Percentiles rank a stretch among this genome's conserved stretches.
phyloP scores from a whole-genome alignment of 2,113 vertebrate genomes.

The Hucho hucho region DNA sequence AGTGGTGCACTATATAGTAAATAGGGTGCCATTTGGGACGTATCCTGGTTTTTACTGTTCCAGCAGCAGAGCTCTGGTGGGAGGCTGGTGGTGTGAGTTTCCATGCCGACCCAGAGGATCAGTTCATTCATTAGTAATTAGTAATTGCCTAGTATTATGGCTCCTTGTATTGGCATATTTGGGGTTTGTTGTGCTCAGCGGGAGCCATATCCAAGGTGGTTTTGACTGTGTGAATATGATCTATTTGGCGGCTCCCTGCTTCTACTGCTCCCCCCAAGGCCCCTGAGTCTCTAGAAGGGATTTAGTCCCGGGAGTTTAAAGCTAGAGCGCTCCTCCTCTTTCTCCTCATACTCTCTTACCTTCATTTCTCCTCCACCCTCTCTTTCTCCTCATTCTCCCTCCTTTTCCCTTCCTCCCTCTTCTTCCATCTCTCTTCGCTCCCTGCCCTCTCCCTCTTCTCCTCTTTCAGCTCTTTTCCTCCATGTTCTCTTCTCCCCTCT shows the following conservation, averaged over 20 bases:
- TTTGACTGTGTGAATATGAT: background rate
- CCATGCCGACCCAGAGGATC: background rate
- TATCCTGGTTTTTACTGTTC: too few relatives aligned
- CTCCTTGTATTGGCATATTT: background rate
- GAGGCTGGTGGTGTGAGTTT: background rate
- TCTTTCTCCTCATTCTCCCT: slow-evolving; percentile 4
- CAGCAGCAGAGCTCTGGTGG: background rate
- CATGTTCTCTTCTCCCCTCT: slow-evolving; percentile 34
- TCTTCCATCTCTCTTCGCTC: slow-evolving; percentile 21
- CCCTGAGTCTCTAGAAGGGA: too few relatives aligned
- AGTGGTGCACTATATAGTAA: too few relatives aligned
- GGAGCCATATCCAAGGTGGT: background rate
- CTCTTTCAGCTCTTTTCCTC: slow-evolving; percentile 21
- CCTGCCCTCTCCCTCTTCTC: slow-evolving; percentile 13
- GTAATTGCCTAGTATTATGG: background rate
- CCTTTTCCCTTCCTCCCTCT: slow-evolving; percentile 31
- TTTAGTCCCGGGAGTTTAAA: too few relatives aligned
- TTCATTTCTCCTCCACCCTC: background rate
- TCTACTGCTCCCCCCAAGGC: too few relatives aligned
- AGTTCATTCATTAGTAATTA: background rate
- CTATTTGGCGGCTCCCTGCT: background rate
- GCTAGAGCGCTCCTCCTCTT: background rate
- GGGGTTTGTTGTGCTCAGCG: background rate
- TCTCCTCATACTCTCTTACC: background rate
- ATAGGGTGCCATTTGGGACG: too few relatives aligned